Conservation (phyloP, 2,797 vertebrate genomes). For the Poeciliopsis turneri region DNA sequence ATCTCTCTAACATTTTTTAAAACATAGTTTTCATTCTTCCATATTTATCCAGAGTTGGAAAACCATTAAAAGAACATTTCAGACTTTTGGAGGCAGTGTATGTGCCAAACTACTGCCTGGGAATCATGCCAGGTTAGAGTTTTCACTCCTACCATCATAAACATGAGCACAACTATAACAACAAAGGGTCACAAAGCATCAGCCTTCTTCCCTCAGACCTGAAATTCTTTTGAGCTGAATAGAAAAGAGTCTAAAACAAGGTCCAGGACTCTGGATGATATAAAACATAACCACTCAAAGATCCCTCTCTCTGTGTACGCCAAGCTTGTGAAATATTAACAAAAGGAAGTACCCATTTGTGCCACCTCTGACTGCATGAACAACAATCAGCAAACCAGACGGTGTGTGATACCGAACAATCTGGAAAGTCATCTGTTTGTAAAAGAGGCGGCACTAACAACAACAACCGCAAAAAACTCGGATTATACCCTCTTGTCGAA, state of each 20-base stretch:
- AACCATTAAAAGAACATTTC: neutral
- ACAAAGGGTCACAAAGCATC: neutral
- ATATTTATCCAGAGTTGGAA: too few species aligned
- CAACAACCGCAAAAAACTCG: neutral
- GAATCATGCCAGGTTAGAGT: neutral
- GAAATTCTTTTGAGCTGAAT: neutral
- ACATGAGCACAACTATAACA: neutral
- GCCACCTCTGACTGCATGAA: neutral
- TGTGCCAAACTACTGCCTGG: neutral
- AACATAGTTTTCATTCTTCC: too few species aligned
- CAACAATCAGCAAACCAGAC: neutral
- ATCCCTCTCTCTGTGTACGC: neutral
- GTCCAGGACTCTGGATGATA: neutral
- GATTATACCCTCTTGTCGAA: neutral
- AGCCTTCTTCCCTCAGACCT: neutral
- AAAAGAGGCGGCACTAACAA: neutral
- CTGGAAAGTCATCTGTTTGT: neutral
- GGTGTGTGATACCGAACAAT: neutral
- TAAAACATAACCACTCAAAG: neutral
- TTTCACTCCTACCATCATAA: neutral
- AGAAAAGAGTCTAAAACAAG: neutral
- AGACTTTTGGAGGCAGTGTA: neutral
- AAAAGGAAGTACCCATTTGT: neutral
- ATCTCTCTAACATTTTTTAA: too few species aligned
- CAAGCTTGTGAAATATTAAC: neutral